Base-by-base conservation (phyloP, 1,140 invertebrate genomes). In the Episyrphus balteatus region DNA sequence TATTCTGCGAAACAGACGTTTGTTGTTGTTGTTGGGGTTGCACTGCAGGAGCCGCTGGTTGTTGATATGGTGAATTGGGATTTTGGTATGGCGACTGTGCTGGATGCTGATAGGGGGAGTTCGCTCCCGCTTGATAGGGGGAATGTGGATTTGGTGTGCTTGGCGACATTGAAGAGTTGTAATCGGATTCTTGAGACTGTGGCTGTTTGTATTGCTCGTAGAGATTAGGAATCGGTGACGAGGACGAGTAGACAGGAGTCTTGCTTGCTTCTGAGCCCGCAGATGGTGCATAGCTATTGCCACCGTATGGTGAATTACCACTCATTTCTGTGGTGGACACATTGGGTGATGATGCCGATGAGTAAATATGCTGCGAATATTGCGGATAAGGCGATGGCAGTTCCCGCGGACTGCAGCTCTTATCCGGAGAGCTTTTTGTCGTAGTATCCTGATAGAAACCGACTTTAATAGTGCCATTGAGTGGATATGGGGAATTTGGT, bases 371-470 rank as follows among this genome's bases (percentile, higher is more conserved):
- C 66, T 75, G 75, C 10, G 76, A 74, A 55, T 78, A 79, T 38
- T 78, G 73, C 5, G 75, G 71, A 68, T 79, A 80, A 13, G 78
- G 75, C n/a, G 70, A 70, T 2, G 75, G 75, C 51, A 71, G 77
- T 51, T 80, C 78, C 5, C 76, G 67, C 8, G 79, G 79, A 58
- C 79, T 81, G 56, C 78, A 81, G 53, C 79, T 81, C 59, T 83
- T 83, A 46, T 84, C 81, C 2, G 82, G 81, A 53, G 80, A 82
- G 52, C 78, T 81, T 67, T 81, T 81, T 2, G 79, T 77, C 18
- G 79, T 79, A 1, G 81, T 85, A 51, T 86, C 83, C 66, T 86
- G 83, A 62, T 86, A 86, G 58, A 86, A 86, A 3, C 83, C 83
- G 33, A 83, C 83, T 49, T 82, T 75, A 3, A 86, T 80, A 15